These are phyloP conservation scores for Drosophila mauritiana DNA, from an alignment of 1,140 invertebrate genomes.

Conservation along the genomic window DNA sequence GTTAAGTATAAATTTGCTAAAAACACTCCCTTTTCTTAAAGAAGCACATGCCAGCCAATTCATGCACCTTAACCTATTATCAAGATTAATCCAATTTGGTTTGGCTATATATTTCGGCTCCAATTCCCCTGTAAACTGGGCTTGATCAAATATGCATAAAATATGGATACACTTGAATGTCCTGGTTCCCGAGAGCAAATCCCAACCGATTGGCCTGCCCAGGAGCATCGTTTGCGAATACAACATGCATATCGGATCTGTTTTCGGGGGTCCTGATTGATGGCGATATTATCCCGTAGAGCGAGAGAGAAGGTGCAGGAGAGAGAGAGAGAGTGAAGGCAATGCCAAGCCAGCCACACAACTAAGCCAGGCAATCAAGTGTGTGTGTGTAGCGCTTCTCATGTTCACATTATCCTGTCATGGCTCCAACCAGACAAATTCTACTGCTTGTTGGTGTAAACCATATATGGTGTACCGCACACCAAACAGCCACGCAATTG, in stretches of 20 bases:
- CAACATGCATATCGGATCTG: conserved; percentile 73
- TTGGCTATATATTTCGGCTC: conserved; percentile 1
- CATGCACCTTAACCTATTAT: background rate
- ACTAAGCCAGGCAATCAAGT: conserved; percentile 38
- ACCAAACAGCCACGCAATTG: conserved; percentile 43
- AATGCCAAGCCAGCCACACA: conserved; percentile 31
- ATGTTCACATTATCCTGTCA: conserved; percentile 63
- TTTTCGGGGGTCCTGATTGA: conserved; percentile 65
- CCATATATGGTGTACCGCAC: conserved; percentile 1
- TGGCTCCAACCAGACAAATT: conserved; percentile 54
- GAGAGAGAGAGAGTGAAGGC: background rate
- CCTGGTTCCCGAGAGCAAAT: conserved; percentile 2
- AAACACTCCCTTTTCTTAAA: too few relatives aligned
- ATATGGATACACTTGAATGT: conserved; percentile 27
- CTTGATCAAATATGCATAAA: conserved; percentile 28
- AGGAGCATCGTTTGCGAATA: conserved; percentile 55
- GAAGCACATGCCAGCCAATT: too few relatives aligned
- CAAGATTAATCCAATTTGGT: background rate
- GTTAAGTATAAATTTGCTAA: too few relatives aligned
- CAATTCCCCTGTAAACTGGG: background rate
- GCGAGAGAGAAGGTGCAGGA: background rate
- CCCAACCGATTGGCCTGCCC: conserved; percentile 56
- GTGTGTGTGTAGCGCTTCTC: conserved; percentile 37
- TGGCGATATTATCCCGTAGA: conserved; percentile 59
- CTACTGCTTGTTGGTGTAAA: conserved; percentile 66